Conservation (phyloP, 2,888 invertebrate species). For the Agriopis leucophaearia region DNA sequence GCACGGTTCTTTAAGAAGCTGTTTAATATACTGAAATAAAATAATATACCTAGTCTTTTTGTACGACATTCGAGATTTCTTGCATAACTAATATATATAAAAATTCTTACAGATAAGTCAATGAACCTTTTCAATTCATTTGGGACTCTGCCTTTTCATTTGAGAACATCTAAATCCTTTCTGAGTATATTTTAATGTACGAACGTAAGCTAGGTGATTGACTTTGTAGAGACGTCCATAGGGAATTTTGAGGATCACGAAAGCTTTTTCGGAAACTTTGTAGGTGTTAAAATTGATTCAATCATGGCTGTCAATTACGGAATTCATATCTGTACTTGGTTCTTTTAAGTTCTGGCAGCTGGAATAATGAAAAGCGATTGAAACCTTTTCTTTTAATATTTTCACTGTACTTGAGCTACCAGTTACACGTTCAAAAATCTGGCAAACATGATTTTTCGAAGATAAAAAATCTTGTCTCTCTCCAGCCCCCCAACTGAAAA, state of each 20-base stretch:
- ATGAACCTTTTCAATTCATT: conserved; percentile 23
- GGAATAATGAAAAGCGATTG: too few relatives aligned
- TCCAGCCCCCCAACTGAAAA: too few relatives aligned
- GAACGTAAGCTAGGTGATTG: conserved; percentile 10
- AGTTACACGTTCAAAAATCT: too few relatives aligned
- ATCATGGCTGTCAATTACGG: conserved; percentile 20
- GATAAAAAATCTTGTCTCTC: too few relatives aligned
- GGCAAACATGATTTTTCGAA: too few relatives aligned
- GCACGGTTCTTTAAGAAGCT: too few relatives aligned
- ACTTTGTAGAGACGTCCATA: conserved; percentile 1
- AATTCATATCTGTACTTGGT: neutral
- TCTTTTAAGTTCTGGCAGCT: too few relatives aligned
- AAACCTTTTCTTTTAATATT: too few relatives aligned
- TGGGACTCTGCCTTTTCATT: conserved; percentile 23
- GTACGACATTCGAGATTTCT: neutral
- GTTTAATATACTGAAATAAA: too few relatives aligned
- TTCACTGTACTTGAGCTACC: too few relatives aligned
- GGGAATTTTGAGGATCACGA: conserved; percentile 13
- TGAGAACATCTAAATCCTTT: conserved; percentile 23
- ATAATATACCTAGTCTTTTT: too few relatives aligned
- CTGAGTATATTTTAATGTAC: conserved; percentile 19
- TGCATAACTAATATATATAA: neutral
- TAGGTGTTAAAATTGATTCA: conserved; percentile 10
- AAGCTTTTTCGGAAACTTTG: conserved; percentile 13
- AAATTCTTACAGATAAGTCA: conserved; percentile 8